Conservation (phyloP, 2,888 invertebrate genomes). For the Chymomyza fuscimana region DNA sequence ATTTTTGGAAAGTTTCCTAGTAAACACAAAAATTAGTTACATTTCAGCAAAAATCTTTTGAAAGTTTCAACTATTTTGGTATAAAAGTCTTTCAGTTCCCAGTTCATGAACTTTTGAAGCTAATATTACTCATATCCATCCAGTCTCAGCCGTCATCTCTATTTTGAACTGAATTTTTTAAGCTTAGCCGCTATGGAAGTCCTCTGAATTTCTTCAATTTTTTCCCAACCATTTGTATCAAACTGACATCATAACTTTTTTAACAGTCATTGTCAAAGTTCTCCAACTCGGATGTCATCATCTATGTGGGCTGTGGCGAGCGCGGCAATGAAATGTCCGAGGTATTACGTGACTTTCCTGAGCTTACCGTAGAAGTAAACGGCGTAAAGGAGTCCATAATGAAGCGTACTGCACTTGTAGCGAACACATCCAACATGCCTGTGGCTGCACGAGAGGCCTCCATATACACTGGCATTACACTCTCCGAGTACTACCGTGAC, state of each 20-base stretch:
- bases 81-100: too few relatives aligned
- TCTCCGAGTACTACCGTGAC: constrained; percentile 99
- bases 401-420: constrained; percentile 99
- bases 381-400: constrained; percentile 99
- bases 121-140: too few relatives aligned
- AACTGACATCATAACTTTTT: not conserved
- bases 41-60: too few relatives aligned
- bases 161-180: too few relatives aligned
- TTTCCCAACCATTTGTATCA: not conserved
- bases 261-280: constrained; percentile 96
- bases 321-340: constrained; percentile 99
- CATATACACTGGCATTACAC: constrained; percentile 99
- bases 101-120: too few relatives aligned
- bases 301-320: constrained; percentile 99
- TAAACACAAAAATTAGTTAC: too few relatives aligned
- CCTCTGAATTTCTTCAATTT: not conserved
- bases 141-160: too few relatives aligned
- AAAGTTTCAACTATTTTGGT: too few relatives aligned
- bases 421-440: constrained; percentile 99
- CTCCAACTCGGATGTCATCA: constrained; percentile 99
- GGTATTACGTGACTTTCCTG: constrained; percentile 98
- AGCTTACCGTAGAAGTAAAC: constrained; percentile 97
- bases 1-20: too few relatives aligned
- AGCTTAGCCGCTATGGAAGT: too few relatives aligned
- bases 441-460: constrained; percentile 99